Percentiles rank a stretch among this genome's conserved stretches.
phyloP scores from a whole-genome alignment of 2,888 invertebrate genomes.

The Aromia moschata region DNA sequence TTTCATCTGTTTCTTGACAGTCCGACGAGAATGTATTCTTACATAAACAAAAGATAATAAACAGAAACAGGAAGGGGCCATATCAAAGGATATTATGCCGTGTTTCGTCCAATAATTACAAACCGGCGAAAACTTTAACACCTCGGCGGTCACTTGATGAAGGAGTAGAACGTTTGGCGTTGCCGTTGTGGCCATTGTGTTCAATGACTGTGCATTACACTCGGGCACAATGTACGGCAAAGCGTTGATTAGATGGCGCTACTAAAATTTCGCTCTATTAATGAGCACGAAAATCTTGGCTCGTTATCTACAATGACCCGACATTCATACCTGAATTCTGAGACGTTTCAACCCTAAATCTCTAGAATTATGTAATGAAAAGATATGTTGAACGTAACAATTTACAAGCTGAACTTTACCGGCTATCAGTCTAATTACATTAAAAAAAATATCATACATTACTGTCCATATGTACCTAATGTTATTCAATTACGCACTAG shows the following conservation, averaged over 20 bases:
- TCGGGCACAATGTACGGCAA: background rate
- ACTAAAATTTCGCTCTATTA: conserved; percentile 11
- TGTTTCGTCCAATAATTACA: conserved; percentile 25
- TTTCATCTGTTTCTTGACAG: background rate
- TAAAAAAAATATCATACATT: no score
- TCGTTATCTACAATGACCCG: conserved; percentile 25
- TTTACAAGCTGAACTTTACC: no score
- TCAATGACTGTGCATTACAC: conserved; percentile 41
- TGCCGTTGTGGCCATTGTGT: conserved; percentile 38
- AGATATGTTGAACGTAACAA: no score
- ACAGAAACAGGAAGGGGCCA: conserved; percentile 18
- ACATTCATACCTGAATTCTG: conserved; percentile 27
- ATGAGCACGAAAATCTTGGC: conserved; percentile 4
- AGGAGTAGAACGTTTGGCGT: conserved; percentile 24
- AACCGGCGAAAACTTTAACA: conserved; percentile 29
- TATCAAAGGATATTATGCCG: conserved; percentile 9
- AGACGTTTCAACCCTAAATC: conserved; percentile 20
- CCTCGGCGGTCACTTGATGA: conserved; percentile 30
- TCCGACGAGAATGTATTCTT: background rate
- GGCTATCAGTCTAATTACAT: no score
- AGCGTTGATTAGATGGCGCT: conserved; percentile 21
- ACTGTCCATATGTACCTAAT: no score
- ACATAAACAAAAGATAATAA: conserved; percentile 19
- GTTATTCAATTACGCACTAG: no score
- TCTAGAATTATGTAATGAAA: background rate